Evolutionary conservation across 2,888 invertebrate species (phyloP), one percentile per base, ranked within the genome.

Genomic region (Acholoe squamosa): DNA sequence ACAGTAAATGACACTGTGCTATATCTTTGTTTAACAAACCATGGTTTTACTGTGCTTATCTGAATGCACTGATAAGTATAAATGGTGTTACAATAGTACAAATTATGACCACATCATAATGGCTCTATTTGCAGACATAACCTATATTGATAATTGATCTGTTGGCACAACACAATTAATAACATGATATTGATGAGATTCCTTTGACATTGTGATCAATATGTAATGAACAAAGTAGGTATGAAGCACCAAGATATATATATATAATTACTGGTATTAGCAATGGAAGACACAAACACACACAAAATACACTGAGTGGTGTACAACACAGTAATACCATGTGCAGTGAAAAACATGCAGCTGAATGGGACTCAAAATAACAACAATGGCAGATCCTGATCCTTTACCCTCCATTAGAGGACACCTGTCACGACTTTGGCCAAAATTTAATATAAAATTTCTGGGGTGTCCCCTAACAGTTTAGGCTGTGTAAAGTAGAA

Each of bases 171-270:
- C 28, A 71, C 25, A 71, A 71, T 54, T n/a, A n/a, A 43, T 43
- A 43, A 28, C 31, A 71, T 71, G 71, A 28, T 16, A 71, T 28
- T 71, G 71, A 71, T 71, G 71, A 28, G 28, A 71, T n/a, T 71
- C 71, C 25, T 71, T 71, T 22, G 71, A 71, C 71, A 71, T 25
- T 14, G 25, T 71, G 71, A 71, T n/a, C n/a, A n/a, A n/a, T 28
- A 1, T 28, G 28, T 25, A 71, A 28, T 71, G 25, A 71, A 61
- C 71, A n/a, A 71, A 71, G 71, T 19, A 61, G 19, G 61, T 61
- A 7, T 71, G 71, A 71, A 71, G 71, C 71, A 71, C 71, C 71
- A 71, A 28, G 71, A 71, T 28, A 25, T 71, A 25, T 71, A n/a
- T 61, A 61, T 43, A 22, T 61, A 61, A 71, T 22, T 71, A 71